These are phyloP conservation scores for Sisor rabdophorus DNA, from an alignment of 2,113 vertebrate species.

Conservation along the genomic window DNA sequence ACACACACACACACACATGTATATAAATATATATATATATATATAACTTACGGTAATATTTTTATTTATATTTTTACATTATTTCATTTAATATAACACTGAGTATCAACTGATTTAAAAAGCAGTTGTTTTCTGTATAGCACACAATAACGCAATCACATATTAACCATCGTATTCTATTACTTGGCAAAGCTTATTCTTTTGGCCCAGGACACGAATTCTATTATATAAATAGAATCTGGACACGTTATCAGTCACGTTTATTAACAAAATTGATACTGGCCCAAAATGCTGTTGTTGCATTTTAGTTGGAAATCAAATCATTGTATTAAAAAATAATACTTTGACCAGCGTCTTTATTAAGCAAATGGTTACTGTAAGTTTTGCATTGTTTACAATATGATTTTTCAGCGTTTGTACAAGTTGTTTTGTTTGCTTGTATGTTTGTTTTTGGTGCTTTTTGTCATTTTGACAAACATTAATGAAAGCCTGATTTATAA, in stretches of 20 bases:
- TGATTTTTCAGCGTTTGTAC: neutral
- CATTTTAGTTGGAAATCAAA: neutral
- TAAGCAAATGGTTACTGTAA: neutral
- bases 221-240: neutral
- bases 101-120: neutral
- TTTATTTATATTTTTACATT: neutral
- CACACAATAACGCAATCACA: neutral
- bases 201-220: slow-evolving; percentile 1
- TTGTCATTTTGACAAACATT: neutral
- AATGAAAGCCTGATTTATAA: neutral
- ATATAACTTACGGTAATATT: too few species aligned
- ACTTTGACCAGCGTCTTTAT: neutral
- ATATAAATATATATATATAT: too few species aligned
- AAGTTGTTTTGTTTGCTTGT: neutral
- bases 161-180: neutral
- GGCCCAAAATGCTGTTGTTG: neutral
- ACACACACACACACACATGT: too few species aligned
- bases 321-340: neutral
- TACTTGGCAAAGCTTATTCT: neutral
- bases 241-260: neutral
- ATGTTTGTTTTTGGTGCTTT: neutral
- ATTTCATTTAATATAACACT: too few species aligned
- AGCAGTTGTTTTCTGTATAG: neutral
- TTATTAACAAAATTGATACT: neutral
- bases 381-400: neutral